These are phyloP conservation scores for Tinamus guttatus DNA, from an alignment of 2,113 vertebrate genomes.

Conservation along the genomic window DNA sequence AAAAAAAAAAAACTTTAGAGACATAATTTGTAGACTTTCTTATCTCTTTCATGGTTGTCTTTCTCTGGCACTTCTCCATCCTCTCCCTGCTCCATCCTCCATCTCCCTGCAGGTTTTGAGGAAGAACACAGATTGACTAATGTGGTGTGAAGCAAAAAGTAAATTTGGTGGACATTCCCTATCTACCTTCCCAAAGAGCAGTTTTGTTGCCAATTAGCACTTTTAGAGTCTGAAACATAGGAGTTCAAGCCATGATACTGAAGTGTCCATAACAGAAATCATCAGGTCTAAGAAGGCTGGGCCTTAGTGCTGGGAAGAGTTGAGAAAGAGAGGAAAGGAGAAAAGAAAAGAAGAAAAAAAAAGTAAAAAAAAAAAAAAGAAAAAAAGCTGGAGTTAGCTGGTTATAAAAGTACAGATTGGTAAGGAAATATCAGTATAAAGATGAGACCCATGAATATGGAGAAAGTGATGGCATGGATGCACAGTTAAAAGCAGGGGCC, in stretches of 20 bases:
- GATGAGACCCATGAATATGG: too few species aligned
- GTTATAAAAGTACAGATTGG: background rate
- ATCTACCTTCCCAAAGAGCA: background rate
- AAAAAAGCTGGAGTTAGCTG: too few species aligned
- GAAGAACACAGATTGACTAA: background rate
- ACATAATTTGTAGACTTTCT: background rate
- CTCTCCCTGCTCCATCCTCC: background rate
- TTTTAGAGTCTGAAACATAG: background rate
- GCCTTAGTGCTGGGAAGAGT: background rate
- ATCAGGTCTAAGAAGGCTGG: background rate
- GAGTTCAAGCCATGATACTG: background rate
- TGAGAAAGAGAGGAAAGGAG: background rate
- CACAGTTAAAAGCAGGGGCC: background rate
- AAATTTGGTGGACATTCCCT: background rate
- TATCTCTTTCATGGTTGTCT: background rate
- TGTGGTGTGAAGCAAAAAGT: background rate
- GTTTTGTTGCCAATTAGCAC: fast-evolving
- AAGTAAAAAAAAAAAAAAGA: too few species aligned
- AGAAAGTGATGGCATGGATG: background rate
- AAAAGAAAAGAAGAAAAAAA: too few species aligned
- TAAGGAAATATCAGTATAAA: background rate
- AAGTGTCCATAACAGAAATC: background rate
- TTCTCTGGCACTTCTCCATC: background rate
- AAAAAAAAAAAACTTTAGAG: background rate
- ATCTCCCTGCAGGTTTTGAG: background rate